Conservation (phyloP, 2,113 vertebrate genomes). For the Pterocles gutturalis region DNA sequence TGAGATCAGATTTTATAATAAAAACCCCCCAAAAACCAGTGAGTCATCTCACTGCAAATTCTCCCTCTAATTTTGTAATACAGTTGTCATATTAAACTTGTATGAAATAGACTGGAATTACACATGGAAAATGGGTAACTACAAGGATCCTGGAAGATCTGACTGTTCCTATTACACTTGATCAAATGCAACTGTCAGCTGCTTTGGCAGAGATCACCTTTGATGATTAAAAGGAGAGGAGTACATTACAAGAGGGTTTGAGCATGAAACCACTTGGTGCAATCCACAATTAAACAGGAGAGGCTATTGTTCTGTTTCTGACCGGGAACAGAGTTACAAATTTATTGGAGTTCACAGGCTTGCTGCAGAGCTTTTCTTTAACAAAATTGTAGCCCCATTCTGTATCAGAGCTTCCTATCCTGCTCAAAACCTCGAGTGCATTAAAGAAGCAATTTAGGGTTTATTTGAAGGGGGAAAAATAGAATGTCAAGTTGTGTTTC, state of each 20-base stretch:
- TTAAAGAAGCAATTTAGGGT: slow-evolving; percentile 74
- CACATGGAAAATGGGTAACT: slow-evolving; percentile 63
- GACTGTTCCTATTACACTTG: slow-evolving; percentile 65
- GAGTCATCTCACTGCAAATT: slow-evolving; percentile 52
- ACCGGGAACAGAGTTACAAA: slow-evolving; percentile 58
- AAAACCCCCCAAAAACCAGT: neutral
- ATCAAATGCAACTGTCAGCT: slow-evolving; percentile 59
- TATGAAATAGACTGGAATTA: slow-evolving; percentile 70
- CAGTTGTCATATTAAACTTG: slow-evolving; percentile 70
- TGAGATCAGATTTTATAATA: slow-evolving; percentile 23
- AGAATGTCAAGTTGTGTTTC: slow-evolving; percentile 64
- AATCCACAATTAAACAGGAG: slow-evolving; percentile 50
- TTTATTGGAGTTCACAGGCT: slow-evolving; percentile 62
- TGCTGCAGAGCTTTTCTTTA: slow-evolving; percentile 58
- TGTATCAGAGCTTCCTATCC: slow-evolving; percentile 58
- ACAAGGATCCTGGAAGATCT: slow-evolving; percentile 67
- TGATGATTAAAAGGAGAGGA: slow-evolving; percentile 70
- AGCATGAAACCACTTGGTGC: slow-evolving; percentile 40
- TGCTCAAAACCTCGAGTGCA: slow-evolving; percentile 48
- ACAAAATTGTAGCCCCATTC: slow-evolving; percentile 59
- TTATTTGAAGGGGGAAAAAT: slow-evolving; percentile 70
- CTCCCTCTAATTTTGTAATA: slow-evolving; percentile 67
- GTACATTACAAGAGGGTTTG: slow-evolving; percentile 58
- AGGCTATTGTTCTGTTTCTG: slow-evolving; percentile 66
- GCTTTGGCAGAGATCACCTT: slow-evolving; percentile 61